Conservation (phyloP, 1,140 invertebrate species). For the Frieseomelitta varia region DNA sequence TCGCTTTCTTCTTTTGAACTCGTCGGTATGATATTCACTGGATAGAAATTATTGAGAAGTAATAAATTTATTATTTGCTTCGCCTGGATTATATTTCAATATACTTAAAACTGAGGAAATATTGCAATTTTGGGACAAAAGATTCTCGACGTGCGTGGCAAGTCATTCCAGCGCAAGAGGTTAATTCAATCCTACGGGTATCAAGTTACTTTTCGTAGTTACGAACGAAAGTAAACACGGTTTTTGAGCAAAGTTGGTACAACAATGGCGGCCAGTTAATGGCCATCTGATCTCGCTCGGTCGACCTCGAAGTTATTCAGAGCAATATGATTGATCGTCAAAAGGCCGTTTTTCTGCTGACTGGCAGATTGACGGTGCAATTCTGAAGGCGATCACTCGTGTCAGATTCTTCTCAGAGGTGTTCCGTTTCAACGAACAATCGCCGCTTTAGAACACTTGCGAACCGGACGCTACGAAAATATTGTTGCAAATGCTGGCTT, state of each 20-base stretch:
- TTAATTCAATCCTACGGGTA: neutral
- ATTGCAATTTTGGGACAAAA: too few species aligned
- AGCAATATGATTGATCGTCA: constrained; percentile 24
- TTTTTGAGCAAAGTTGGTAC: neutral
- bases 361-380: constrained; percentile 15
- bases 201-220: neutral
- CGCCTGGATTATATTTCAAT: too few species aligned
- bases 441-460: neutral
- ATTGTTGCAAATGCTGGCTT: neutral
- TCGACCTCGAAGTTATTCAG: constrained; percentile 1
- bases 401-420: constrained; percentile 2
- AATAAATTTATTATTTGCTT: too few species aligned
- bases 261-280: neutral
- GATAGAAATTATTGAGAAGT: too few species aligned
- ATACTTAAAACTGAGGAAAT: too few species aligned
- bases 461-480: neutral
- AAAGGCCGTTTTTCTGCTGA: constrained; percentile 10
- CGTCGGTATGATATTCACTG: too few species aligned
- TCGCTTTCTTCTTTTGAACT: too few species aligned
- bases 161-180: too few species aligned
- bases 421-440: constrained; percentile 9
- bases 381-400: neutral
- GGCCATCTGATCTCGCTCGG: constrained; percentile 1
- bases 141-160: too few species aligned
- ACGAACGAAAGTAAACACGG: neutral